phyloP scores from a whole-genome alignment of 2,888 invertebrate genomes.

The Cataglyphis rosenhaueri region DNA sequence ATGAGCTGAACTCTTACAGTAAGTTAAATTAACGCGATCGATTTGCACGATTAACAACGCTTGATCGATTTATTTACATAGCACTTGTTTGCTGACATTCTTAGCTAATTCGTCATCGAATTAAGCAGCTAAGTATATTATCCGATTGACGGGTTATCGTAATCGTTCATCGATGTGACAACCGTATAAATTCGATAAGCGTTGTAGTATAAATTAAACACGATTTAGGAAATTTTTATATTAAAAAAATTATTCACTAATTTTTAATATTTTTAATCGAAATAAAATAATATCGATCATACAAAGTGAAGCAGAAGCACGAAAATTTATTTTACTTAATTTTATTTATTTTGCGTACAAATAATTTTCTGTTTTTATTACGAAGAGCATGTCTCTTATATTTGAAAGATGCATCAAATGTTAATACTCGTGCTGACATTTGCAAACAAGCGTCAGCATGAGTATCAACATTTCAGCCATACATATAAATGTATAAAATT shows the following conservation, averaged over 20 bases:
- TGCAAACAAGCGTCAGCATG: background rate
- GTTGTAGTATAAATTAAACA: background rate
- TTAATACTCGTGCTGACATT: background rate
- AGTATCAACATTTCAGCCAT: background rate
- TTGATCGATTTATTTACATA: background rate
- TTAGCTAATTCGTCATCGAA: conserved; percentile 34
- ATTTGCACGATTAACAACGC: conserved; percentile 13
- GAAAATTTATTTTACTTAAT: conserved; percentile 1
- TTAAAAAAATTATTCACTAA: background rate
- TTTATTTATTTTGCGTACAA: too few species aligned
- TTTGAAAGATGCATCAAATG: conserved; percentile 7
- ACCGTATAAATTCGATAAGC: conserved; percentile 25
- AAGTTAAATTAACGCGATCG: conserved; percentile 10
- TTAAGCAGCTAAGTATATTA: conserved; percentile 17
- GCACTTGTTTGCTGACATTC: background rate
- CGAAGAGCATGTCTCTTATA: conserved; percentile 4
- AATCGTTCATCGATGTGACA: conserved; percentile 26
- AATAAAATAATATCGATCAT: background rate
- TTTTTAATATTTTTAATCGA: conserved; percentile 14
- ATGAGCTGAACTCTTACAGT: background rate
- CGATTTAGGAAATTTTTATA: background rate
- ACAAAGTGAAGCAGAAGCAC: background rate
- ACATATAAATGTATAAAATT: background rate
- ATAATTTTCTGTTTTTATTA: background rate
- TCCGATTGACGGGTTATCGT: conserved; percentile 19